Conservation (phyloP, 2,888 invertebrate genomes). For the Eurytoma adleriae region DNA sequence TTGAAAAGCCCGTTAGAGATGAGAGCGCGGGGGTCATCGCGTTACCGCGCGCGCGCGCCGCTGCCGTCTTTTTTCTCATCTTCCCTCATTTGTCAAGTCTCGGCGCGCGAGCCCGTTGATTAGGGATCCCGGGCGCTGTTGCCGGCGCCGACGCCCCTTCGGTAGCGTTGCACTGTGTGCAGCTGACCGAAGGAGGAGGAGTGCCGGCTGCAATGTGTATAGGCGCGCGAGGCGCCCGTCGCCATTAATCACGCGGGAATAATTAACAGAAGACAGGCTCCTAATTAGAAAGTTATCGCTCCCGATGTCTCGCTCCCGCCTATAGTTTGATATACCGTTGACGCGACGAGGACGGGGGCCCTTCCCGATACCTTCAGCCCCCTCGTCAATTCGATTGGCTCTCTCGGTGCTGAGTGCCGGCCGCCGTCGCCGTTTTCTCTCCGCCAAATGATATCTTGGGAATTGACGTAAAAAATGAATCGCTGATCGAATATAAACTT, state of each 20-base stretch:
- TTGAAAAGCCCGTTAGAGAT: constrained; percentile 36
- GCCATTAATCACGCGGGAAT: constrained; percentile 70
- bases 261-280: constrained; percentile 70
- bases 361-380: neutral
- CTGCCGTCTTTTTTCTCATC: constrained; percentile 39
- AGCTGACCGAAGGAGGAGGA: constrained; percentile 43
- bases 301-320: constrained; percentile 62
- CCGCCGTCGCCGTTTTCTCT: constrained; percentile 1
- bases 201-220: constrained; percentile 47
- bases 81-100: constrained; percentile 65
- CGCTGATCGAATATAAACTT: too few relatives aligned
- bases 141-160: neutral
- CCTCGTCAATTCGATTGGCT: constrained; percentile 19
- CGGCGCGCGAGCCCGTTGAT: constrained; percentile 63
- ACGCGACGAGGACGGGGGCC: constrained; percentile 50
- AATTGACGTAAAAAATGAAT: too few relatives aligned
- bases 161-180: neutral
- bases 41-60: constrained; percentile 6
- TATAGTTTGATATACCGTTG: constrained; percentile 51
- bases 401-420: neutral
- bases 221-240: constrained; percentile 58
- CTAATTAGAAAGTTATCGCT: constrained; percentile 72
- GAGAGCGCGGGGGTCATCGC: constrained; percentile 10
- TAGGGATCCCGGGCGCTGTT: constrained; percentile 54
- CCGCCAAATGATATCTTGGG: too few relatives aligned